Conservation (phyloP, 2,888 invertebrate species). For the Parthenolecanium corni region DNA sequence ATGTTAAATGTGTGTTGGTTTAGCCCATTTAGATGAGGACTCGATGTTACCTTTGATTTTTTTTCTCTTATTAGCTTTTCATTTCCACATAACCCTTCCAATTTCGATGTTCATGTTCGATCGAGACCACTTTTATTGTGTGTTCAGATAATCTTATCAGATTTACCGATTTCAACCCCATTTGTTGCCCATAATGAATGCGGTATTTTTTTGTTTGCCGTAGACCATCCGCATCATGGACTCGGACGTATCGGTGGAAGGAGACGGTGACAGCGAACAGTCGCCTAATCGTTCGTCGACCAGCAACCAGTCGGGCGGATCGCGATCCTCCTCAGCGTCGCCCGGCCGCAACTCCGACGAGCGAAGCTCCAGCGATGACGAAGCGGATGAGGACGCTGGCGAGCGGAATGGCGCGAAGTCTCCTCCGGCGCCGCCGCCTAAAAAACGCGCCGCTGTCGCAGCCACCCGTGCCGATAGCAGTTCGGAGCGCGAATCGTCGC, state of each 20-base stretch:
- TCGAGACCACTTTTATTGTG: no score
- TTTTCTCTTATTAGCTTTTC: no score
- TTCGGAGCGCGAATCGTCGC: constrained; percentile 17
- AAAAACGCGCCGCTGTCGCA: background rate
- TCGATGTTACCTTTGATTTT: no score
- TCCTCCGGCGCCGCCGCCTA: background rate
- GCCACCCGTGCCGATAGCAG: background rate
- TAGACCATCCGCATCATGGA: background rate
- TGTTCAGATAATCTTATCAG: no score
- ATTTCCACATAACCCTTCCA: no score
- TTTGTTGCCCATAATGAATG: no score
- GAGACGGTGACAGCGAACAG: constrained; percentile 2
- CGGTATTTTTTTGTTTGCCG: no score
- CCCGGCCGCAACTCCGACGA: constrained; percentile 1
- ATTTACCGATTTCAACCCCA: no score
- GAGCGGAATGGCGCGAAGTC: background rate
- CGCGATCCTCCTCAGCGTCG: constrained; percentile 3
- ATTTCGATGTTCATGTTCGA: no score
- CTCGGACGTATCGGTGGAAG: constrained; percentile 15
- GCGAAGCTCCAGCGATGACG: background rate
- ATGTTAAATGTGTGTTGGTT: no score
- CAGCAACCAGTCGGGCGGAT: constrained; percentile 6
- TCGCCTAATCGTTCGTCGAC: constrained; percentile 6
- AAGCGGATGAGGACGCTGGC: background rate
- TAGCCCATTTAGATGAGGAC: no score